Base-by-base conservation (phyloP, 2,888 invertebrate genomes). In the Linyphia triangularis region DNA sequence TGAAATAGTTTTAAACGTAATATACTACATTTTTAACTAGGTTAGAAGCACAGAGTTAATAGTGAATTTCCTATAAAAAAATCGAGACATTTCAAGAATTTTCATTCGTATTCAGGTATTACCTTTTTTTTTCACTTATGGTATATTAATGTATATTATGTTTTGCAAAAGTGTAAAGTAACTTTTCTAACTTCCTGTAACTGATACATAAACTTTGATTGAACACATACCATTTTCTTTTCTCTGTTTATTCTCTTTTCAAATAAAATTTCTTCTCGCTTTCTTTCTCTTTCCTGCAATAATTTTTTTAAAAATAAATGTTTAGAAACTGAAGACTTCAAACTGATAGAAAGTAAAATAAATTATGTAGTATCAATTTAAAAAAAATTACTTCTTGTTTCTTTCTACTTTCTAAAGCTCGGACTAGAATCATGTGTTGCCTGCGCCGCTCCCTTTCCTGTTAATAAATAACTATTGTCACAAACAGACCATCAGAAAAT, bases 381-480 rank as follows among this genome's bases (percentile, higher is more conserved):
- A 24, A 57, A 67, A 19, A 43, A 19, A 61, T 90, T 91, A 93
- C 98, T 92, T 98, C 98, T 93, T 96, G 96, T 91, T 97, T 95
- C 90, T 97, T 95, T 24, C 98, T 94, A 89, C 95, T 95, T 92
- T 98, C 98, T 89, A 98, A 92, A 72, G 97, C 96, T 33, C 97
- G 95, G 67, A 98, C 96, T 88, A 98, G 94, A 0, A 97, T 95
- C 93, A 97, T 96, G 93, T 98, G 98, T 92, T 98, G 98, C 26
- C 97, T 95, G 91, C 97, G 94, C 91, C 98, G 94, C 93, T 98
- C 98, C 57, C 97, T 94, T 92, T 98, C 97, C 97, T 97, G 89
- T 16, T 51, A 81, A 65, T 40, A n/a, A n/a, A n/a, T n/a, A n/a
- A n/a, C n/a, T n/a, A n/a, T n/a, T n/a, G n/a, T n/a, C n/a, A n/a